phyloP scores from a whole-genome alignment of 2,888 invertebrate genomes.

The Heliconius charithonia region DNA sequence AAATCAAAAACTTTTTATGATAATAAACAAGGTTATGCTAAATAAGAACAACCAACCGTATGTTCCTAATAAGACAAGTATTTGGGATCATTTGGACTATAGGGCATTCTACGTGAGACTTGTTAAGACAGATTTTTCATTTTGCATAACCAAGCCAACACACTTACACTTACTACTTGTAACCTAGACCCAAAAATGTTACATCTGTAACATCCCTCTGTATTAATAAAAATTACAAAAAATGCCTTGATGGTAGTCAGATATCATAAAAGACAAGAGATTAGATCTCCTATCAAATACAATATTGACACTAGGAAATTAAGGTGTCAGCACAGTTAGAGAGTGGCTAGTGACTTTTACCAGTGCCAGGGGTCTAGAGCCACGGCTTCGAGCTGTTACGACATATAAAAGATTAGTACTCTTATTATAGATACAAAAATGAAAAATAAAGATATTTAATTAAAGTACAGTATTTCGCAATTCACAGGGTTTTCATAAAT shows the following conservation, averaged over 20 bases:
- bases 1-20: constrained; percentile 26
- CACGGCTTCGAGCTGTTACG: constrained; percentile 66
- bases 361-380: constrained; percentile 62
- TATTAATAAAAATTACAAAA: constrained; percentile 26
- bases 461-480: not conserved
- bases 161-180: no score
- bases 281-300: constrained; percentile 51
- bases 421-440: not conserved
- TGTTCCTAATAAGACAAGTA: no score
- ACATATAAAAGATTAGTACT: constrained; percentile 50
- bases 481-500: not conserved
- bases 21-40: not conserved
- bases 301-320: constrained; percentile 56
- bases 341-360: constrained; percentile 67
- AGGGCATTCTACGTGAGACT: no score
- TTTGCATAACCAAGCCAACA: no score
- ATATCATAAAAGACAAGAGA: constrained; percentile 51
- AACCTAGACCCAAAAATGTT: no score
- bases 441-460: not conserved
- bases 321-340: constrained; percentile 64
- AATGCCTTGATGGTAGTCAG: constrained; percentile 32
- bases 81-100: no score
- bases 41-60: no score
- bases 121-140: no score
- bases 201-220: not conserved